phyloP scores from a whole-genome alignment of 2,888 invertebrate genomes.

The Eupithecia abbreviata region DNA sequence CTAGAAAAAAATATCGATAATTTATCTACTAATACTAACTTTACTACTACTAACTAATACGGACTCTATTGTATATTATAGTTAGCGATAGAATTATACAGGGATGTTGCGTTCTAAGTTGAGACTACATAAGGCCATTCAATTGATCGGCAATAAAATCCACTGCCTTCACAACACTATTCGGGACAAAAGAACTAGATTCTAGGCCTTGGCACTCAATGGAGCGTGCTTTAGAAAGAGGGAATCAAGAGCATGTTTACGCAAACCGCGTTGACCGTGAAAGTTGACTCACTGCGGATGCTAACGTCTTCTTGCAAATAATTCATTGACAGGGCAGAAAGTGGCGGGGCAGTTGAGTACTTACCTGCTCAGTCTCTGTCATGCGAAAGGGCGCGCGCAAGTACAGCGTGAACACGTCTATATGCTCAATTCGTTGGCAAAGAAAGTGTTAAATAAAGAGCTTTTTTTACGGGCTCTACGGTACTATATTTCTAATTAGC shows the following conservation, averaged over 20 bases:
- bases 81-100: background rate
- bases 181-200: slow-evolving; percentile 24
- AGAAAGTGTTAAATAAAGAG: too few relatives aligned
- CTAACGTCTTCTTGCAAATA: background rate
- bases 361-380: too few relatives aligned
- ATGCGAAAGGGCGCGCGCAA: too few relatives aligned
- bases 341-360: background rate
- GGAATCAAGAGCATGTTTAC: slow-evolving; percentile 54
- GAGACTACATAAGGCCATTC: background rate
- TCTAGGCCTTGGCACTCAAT: slow-evolving; percentile 51
- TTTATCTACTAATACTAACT: background rate
- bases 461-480: too few relatives aligned
- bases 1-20: background rate
- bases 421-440: too few relatives aligned
- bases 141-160: background rate
- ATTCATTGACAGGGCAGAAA: background rate
- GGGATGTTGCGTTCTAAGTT: background rate
- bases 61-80: background rate
- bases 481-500: too few relatives aligned
- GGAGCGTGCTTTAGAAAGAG: slow-evolving; percentile 49
- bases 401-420: too few relatives aligned
- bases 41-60: too few relatives aligned
- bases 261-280: slow-evolving; percentile 65
- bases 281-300: slow-evolving; percentile 49
- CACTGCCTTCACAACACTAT: background rate